Conservation (phyloP, 92 coral and sea anemone species). For the Epizoanthus fatuus region DNA sequence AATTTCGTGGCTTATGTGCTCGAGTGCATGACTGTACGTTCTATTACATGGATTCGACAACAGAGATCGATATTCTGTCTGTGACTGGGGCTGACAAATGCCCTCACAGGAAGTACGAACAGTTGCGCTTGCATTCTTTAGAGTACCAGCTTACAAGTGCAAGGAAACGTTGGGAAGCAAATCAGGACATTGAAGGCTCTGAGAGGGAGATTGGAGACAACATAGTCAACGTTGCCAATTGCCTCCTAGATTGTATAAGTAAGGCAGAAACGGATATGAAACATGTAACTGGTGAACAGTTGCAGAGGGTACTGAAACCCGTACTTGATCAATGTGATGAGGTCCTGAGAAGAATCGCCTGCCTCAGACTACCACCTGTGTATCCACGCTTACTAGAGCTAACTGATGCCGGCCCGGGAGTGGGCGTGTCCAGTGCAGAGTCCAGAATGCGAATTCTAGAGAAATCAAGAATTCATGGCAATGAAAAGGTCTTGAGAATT, state of each 20-base stretch:
- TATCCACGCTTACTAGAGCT: slow-evolving; percentile 27
- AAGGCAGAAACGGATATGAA: background rate
- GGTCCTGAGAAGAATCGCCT: slow-evolving; percentile 10
- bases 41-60: background rate
- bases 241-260: background rate
- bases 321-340: background rate
- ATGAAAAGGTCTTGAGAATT: slow-evolving; percentile 40
- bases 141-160: slow-evolving; percentile 43
- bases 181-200: slow-evolving; percentile 34
- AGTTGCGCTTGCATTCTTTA: background rate
- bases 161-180: slow-evolving; percentile 44
- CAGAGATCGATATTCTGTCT: background rate
- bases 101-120: background rate
- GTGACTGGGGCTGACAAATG: background rate
- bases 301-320: background rate
- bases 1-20: background rate
- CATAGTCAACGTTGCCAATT: background rate
- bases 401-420: slow-evolving; percentile 29
- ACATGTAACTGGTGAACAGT: background rate
- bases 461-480: slow-evolving; percentile 46
- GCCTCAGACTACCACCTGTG: slow-evolving; percentile 28
- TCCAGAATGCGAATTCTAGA: slow-evolving; percentile 36
- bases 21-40: background rate
- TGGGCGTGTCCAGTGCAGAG: slow-evolving; percentile 54
- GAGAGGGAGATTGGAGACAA: too few species aligned